Base-by-base conservation (phyloP, 2,113 vertebrate species). In the Neofelis nebulosa region DNA sequence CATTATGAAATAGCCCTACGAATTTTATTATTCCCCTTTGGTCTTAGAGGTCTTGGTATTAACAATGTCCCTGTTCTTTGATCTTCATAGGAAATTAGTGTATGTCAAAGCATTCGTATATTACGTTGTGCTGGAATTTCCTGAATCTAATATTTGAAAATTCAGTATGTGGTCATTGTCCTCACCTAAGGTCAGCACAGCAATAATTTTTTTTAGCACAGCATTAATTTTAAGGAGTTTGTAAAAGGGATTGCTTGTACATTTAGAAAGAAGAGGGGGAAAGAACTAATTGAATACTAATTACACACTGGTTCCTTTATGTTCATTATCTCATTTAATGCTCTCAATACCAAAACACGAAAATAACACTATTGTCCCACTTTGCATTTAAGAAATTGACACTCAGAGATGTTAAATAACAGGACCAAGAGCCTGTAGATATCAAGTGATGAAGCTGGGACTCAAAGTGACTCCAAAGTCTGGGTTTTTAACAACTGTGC, bases 301-400 rank as follows among this genome's bases (percentile, higher is more conserved):
- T 19, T 68, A 63, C 63, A n/a, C 69, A 33, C 23, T 73, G 25
- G 48, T 36, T 95, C 68, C 36, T 87, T 96, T 96, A 78, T 48
- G 50, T 87, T 16, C 6, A 33, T 79, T 78, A 48, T 89, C 74
- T 80, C 73, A n/a, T 87, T 92, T 94, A 87, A 71, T 41, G 23
- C 8, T 93, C 36, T 82, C n/a, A 87, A 25, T 87, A 92, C 27
- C 23, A 65, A 84, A 86, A 80, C 55, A 65, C 52, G 45, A 88
- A 91, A 52, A 74, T 83, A 82, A 25, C 8, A 83, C 48, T 61
- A 41, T 73, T 68, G 8, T 74, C 19, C 2, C 31, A 81, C 33
- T 81, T 97, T 55, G 86, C 33, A 57, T 89, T 57, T 93, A 95
- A 94, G 36, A 87, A 95, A 85, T 81, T 88, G 15, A 89, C 31